Base-by-base conservation (phyloP, 2,888 invertebrate species). In the Rhagium mordax region DNA sequence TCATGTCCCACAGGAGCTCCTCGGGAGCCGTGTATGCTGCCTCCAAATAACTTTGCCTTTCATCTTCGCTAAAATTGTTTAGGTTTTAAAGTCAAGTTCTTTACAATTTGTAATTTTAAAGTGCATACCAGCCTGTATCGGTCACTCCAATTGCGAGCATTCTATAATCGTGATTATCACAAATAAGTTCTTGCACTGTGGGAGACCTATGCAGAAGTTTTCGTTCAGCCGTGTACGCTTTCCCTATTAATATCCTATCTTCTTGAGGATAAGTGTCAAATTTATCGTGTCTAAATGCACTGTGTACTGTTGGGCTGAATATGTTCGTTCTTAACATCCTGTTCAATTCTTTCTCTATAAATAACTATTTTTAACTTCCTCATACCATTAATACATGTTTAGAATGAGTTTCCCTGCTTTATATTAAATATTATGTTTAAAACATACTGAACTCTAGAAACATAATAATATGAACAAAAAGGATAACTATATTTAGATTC, bases 181-280 rank as follows among this genome's bases (percentile, higher is more conserved):
- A 89, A 81, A 91, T 88, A 55, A 92, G 87, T 82, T 93, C 92
- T 82, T 91, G 90, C 81, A 90, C 87, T 1, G 91, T 86, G 0
- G 92, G 91, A 0, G 93, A 92, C 70, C 90, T 88, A 51, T 90
- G 90, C 74, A 90, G 88, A 18, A 92, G 86, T 84, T 91, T 92
- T 81, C 88, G 89, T 82, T 91, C 90, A n/a, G 84, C 85, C 13
- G 88, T 88, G 74, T 90, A 86, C 70, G 90, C 89, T 13, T 86
- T 85, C 0, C 93, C 93, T 2, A 90, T 85, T 53, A 93, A 82
- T 75, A 92, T 89, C 13, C 87, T 81, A 13, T 89, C 86, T 83
- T 93, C 92, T 49, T 78, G 3, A 81, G 73, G 6, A 6, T 76
- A 79, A 4, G 83, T 75, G 69, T 89, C 88, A 41, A 88, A 86